Conservation (phyloP, 2,888 invertebrate species). For the Cerastoderma edule region DNA sequence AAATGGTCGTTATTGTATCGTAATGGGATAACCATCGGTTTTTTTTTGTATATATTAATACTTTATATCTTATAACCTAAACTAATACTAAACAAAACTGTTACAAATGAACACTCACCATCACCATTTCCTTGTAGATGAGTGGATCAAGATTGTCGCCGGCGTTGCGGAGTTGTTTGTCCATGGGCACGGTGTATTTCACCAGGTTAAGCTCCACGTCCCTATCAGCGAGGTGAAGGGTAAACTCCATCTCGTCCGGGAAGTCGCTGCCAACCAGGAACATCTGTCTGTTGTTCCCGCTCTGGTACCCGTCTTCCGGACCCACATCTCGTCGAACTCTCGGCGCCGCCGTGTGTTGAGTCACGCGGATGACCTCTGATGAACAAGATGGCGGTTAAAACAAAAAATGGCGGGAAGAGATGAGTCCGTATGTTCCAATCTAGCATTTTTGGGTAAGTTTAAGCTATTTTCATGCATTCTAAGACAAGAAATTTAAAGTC, state of each 20-base stretch:
- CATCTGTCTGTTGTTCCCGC: background rate
- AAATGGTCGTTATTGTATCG: too few relatives aligned
- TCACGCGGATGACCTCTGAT: background rate
- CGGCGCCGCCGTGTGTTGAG: background rate
- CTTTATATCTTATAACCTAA: too few relatives aligned
- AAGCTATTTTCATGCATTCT: too few relatives aligned
- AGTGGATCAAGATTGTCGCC: background rate
- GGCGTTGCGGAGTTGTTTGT: background rate
- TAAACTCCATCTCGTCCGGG: background rate
- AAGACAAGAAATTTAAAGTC: too few relatives aligned
- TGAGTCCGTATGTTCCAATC: too few relatives aligned
- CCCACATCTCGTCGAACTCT: background rate
- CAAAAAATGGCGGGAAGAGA: too few relatives aligned
- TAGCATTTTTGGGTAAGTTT: too few relatives aligned
- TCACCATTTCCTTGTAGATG: background rate
- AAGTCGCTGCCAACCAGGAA: background rate
- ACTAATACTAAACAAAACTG: too few relatives aligned
- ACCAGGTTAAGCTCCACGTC: background rate
- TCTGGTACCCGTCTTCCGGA: background rate
- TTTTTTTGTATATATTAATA: too few relatives aligned
- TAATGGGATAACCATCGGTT: too few relatives aligned
- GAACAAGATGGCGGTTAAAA: too few relatives aligned
- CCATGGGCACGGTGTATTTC: background rate
- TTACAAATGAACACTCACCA: too few relatives aligned
- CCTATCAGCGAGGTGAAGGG: background rate